phyloP scores from a whole-genome alignment of 2,888 invertebrate species.

The Eupithecia tripunctaria region DNA sequence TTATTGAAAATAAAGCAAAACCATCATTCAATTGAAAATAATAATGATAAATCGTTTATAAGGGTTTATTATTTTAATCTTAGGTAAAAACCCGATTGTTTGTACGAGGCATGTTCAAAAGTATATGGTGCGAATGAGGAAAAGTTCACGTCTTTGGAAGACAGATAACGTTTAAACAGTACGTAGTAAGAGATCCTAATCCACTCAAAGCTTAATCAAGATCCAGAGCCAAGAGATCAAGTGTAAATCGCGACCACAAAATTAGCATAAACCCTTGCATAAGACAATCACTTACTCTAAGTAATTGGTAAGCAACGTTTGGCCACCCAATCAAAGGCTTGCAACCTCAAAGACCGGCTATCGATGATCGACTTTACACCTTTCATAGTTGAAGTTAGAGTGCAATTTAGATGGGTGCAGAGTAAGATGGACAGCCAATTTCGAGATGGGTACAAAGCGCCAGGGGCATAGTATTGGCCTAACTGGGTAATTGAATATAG shows the following conservation, averaged over 20 bases:
- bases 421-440: slow-evolving; percentile 63
- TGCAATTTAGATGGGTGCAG: slow-evolving; percentile 10
- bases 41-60: no score
- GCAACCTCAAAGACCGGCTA: slow-evolving; percentile 55
- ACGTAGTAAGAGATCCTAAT: background rate
- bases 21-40: no score
- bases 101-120: background rate
- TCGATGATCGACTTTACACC: slow-evolving; percentile 44
- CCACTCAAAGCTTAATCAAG: slow-evolving; percentile 31
- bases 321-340: slow-evolving; percentile 75
- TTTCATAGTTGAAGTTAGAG: slow-evolving; percentile 40
- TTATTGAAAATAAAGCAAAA: background rate
- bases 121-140: background rate
- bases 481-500: slow-evolving; percentile 78
- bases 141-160: background rate
- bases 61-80: no score
- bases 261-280: slow-evolving; percentile 56
- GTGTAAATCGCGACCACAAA: slow-evolving; percentile 40
- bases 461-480: slow-evolving; percentile 68
- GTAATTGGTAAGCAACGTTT: slow-evolving; percentile 77
- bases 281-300: slow-evolving; percentile 80
- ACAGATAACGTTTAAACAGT: background rate
- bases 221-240: slow-evolving; percentile 32
- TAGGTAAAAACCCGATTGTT: no score
- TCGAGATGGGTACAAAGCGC: slow-evolving; percentile 68